Percentiles rank a stretch among this genome's conserved stretches.
These are phyloP conservation scores for Pseudomyrmex pallidus DNA, from an alignment of 1,140 invertebrate genomes.

Conservation along the genomic window DNA sequence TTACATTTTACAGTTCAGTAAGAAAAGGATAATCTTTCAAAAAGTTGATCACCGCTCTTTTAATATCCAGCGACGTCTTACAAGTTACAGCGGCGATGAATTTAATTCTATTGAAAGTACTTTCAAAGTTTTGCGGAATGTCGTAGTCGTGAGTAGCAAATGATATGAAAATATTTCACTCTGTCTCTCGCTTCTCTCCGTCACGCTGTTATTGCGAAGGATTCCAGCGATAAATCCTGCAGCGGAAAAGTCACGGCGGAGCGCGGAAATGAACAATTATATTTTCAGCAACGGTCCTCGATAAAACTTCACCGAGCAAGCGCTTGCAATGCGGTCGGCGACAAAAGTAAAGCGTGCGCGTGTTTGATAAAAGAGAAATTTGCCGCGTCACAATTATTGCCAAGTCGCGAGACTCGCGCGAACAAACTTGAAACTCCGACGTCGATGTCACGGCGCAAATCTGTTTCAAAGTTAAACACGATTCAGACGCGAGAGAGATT, in stretches of 20 bases:
- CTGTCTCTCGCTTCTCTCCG: constrained; percentile 7
- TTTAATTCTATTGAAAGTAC: constrained; percentile 41
- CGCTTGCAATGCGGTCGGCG: background rate
- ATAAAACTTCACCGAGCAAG: constrained; percentile 28
- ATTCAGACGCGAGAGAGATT: background rate
- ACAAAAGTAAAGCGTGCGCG: background rate
- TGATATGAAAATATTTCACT: constrained; percentile 56
- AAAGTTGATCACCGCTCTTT: background rate
- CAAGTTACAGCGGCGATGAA: constrained; percentile 33
- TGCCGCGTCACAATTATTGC: constrained; percentile 24
- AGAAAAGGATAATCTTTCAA: background rate
- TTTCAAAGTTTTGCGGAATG: constrained; percentile 46
- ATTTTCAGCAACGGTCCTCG: constrained; percentile 20
- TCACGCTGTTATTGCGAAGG: constrained; percentile 22
- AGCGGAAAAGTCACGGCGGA: constrained; percentile 16
- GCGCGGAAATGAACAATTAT: constrained; percentile 39
- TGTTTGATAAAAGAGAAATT: constrained; percentile 23
- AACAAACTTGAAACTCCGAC: constrained; percentile 1
- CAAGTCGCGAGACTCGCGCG: background rate
- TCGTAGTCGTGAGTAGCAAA: constrained; percentile 20
- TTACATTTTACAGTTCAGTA: background rate
- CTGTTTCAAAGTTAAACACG: background rate
- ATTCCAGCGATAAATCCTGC: constrained; percentile 33
- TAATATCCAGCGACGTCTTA: constrained; percentile 26
- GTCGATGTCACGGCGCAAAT: background rate